Evolutionary conservation across 2,113 vertebrate species (phyloP), one percentile per base, ranked within the genome.

Genomic region (Atrichornis clamosus): DNA sequence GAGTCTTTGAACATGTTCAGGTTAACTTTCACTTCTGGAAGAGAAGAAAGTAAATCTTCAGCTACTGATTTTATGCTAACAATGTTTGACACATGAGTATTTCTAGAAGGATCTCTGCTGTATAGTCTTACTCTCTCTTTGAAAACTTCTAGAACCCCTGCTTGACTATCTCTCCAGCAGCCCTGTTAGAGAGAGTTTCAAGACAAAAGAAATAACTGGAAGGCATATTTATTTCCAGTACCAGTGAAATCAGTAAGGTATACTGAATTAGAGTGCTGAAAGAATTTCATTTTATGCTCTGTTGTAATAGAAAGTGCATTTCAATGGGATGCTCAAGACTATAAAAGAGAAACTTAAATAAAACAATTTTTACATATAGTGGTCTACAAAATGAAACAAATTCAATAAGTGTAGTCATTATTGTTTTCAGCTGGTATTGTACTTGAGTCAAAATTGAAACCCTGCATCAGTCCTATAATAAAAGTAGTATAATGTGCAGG

Each of bases 271-370:
- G 55, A 35, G 67, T 79, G 84, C 82, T 96, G 52, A 63, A 90
- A 62, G 90, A 75, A 82, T 90, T 94, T 96, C 18, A 82, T 90
- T 94, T 84, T 46, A 68, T 91, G 58, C 35, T 93, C 44, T 78
- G 39, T 56, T 88, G 35, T 78, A 79, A 60, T 53, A 42, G 62
- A 96, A 95, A 67, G 59, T 30, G 67, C n/a, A 65, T 79, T 94
- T 21, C 27, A 96, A 88, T 77, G 74, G 70, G 90, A 82, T 41
- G 17, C 50, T 92, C 37, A 70, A 81, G 49, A 92, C 58, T 78
- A 60, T 88, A 96, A 94, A 72, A 60, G 79, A 84, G 64, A 92
- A 87, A 93, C 94, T 94, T 81, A 96, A 96, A 96, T 97, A 96
- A 92, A 92, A 74, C 63, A 26, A 47, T 90, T 97, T 97, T 95